Conservation (phyloP, 1,140 invertebrate species). For the Calliopsis andreniformis region DNA sequence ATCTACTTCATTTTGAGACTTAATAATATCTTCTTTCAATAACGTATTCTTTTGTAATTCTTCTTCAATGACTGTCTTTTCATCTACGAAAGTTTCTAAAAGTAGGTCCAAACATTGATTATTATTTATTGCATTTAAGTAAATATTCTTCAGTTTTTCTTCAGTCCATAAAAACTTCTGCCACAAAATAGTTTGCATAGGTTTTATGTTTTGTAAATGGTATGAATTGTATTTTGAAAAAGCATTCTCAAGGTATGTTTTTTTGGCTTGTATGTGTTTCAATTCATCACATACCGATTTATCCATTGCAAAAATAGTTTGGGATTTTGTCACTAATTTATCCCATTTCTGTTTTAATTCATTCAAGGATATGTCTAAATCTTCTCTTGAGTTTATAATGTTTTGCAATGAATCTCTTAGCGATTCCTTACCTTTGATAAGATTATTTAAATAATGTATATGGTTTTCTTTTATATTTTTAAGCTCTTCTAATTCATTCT, state of each 20-base stretch:
- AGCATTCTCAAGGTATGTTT: constrained; percentile 53
- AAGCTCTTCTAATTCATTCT: constrained; percentile 48
- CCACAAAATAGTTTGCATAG: constrained; percentile 59
- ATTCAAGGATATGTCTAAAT: constrained; percentile 62
- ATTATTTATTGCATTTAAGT: constrained; percentile 26
- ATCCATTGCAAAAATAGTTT: constrained; percentile 40
- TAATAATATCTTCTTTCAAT: constrained; percentile 54
- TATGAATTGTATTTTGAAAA: constrained; percentile 49
- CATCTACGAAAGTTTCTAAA: constrained; percentile 51
- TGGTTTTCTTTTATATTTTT: constrained; percentile 54
- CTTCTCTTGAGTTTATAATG: constrained; percentile 53
- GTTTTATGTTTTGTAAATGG: constrained; percentile 60
- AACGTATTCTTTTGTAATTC: constrained; percentile 60
- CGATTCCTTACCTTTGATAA: constrained; percentile 64
- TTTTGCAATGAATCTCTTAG: constrained; percentile 63
- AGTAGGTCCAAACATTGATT: constrained; percentile 15
- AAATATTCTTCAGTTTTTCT: constrained; percentile 55
- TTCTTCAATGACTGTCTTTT: constrained; percentile 55
- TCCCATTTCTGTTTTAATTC: constrained; percentile 58
- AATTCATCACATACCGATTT: constrained; percentile 63
- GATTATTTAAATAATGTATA: constrained; percentile 51
- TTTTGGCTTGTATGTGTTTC: constrained; percentile 61
- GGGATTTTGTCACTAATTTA: constrained; percentile 48
- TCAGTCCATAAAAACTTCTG: constrained; percentile 65
- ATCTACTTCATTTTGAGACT: constrained; percentile 60